Conservation (phyloP, 2,113 vertebrate genomes). For the Corythoichthys intestinalis region DNA sequence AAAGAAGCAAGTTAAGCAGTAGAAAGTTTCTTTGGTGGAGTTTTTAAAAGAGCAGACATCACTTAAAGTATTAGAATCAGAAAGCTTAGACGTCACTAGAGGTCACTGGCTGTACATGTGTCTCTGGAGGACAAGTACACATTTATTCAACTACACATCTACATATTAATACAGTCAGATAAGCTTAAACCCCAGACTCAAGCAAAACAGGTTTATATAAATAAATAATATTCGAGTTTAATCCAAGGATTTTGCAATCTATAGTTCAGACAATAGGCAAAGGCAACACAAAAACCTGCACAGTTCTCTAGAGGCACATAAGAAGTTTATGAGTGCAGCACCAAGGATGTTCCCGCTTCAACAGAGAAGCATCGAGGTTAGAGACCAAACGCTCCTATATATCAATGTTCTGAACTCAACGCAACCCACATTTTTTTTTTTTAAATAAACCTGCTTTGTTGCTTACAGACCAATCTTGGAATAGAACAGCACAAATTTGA, state of each 20-base stretch:
- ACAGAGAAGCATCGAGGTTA: slow-evolving; percentile 45
- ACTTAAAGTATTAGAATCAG: not conserved
- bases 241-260: slow-evolving; percentile 57
- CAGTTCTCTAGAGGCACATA: slow-evolving; percentile 52
- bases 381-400: slow-evolving; percentile 56
- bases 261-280: slow-evolving; percentile 49
- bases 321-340: slow-evolving; percentile 62
- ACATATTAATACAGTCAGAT: slow-evolving; percentile 22
- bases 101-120: not conserved
- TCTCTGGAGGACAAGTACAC: not conserved
- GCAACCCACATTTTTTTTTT: slow-evolving; percentile 45
- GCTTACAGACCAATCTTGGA: slow-evolving; percentile 55
- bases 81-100: not conserved
- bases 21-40: not conserved
- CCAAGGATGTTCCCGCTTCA: slow-evolving; percentile 64
- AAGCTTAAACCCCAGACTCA: slow-evolving; percentile 24
- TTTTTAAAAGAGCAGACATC: not conserved
- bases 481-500: slow-evolving; percentile 50
- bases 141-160: not conserved
- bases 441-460: slow-evolving; percentile 46
- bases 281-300: slow-evolving; percentile 46
- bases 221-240: slow-evolving; percentile 38
- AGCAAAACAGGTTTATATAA: slow-evolving; percentile 39
- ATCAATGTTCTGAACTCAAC: slow-evolving; percentile 63
- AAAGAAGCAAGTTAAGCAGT: slow-evolving; percentile 25